Evolutionary conservation across 1,140 invertebrate genomes (phyloP).

Genomic region (Macrosteles quadrilineatus): DNA sequence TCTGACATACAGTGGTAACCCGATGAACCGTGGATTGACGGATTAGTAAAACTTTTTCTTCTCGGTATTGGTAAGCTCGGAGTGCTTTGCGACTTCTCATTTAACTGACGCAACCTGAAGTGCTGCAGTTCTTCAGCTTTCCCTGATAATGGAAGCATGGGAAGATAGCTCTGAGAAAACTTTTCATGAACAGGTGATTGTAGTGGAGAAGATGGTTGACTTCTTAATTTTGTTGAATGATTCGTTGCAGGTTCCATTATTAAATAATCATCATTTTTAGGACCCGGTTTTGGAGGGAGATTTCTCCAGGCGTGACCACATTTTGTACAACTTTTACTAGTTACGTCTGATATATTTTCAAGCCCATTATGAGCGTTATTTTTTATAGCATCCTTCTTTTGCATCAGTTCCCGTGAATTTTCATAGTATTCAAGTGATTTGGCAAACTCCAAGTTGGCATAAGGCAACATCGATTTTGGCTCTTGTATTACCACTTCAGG

Average conservation of each 20-base stretch:
- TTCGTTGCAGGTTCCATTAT: constrained; percentile 64
- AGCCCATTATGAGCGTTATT: not conserved
- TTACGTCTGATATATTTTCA: not conserved
- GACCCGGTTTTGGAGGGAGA: constrained; percentile 9
- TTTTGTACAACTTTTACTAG: constrained; percentile 54
- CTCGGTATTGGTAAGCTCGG: constrained; percentile 57
- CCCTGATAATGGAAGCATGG: constrained; percentile 36
- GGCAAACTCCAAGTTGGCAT: constrained; percentile 77
- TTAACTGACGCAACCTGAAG: constrained; percentile 35
- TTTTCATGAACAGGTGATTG: constrained; percentile 8
- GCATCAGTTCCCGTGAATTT: constrained; percentile 68
- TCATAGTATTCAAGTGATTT: constrained; percentile 75
- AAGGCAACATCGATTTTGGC: constrained; percentile 52
- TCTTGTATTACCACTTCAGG: not conserved
- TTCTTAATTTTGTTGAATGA: not conserved
- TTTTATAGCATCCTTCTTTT: not conserved
- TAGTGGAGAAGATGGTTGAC: constrained; percentile 27
- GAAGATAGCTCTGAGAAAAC: constrained; percentile 36
- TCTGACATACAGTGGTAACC: constrained; percentile 35
- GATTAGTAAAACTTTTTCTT: constrained; percentile 54
- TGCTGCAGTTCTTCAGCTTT: constrained; percentile 19
- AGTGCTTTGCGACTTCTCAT: constrained; percentile 65
- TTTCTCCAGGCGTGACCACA: constrained; percentile 57
- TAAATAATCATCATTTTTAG: constrained; percentile 60
- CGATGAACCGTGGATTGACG: constrained; percentile 56